Evolutionary conservation across 1,140 invertebrate species (phyloP), one percentile per base, ranked within the genome.

Genomic region (Heliconius melpomene): DNA sequence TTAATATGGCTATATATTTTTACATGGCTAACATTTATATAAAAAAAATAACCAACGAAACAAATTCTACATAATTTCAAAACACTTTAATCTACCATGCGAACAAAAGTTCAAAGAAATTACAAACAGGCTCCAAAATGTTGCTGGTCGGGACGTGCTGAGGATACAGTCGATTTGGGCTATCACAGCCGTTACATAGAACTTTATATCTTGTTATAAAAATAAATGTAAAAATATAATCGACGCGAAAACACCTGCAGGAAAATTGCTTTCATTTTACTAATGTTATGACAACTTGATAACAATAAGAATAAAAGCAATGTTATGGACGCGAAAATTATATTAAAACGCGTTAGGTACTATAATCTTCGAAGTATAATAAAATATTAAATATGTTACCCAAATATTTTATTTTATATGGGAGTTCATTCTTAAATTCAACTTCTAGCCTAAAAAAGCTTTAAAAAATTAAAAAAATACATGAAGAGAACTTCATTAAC

Each of bases 141-240:
- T 66, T 66, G 23, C 60, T 66, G 9, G 8, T 66, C 26, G 60
- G 23, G 60, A 66, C 60, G 60, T 66, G 60, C 23, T 66, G 13
- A 66, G 26, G 60, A 66, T 66, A 66, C 60, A 66, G 60, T 66
- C 26, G 60, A 29, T 66, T 66, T 26, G 11, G 60, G 60, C 23
- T 29, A 66, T 66, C 1, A 29, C 23, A 66, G 60, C 23, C 60
- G 9, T 66, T 66, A 1, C 60, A 66, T 66, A 66, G 60, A 29
- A 66, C 60, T 72, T 72, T 72, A 38, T 36, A 32, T 72, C 71
- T n/a, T 16, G 71, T 72, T 72, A 29, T 72, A 72, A 72, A 72
- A 72, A 72, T 40, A 72, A 72, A 72, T 40, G 38, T 72, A 72
- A 72, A 72, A 72, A 72, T 72, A 72, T 38, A 72, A 38, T 72